These are phyloP conservation scores for Lutraria lutraria DNA, from an alignment of 2,888 invertebrate species.

Conservation along the genomic window DNA sequence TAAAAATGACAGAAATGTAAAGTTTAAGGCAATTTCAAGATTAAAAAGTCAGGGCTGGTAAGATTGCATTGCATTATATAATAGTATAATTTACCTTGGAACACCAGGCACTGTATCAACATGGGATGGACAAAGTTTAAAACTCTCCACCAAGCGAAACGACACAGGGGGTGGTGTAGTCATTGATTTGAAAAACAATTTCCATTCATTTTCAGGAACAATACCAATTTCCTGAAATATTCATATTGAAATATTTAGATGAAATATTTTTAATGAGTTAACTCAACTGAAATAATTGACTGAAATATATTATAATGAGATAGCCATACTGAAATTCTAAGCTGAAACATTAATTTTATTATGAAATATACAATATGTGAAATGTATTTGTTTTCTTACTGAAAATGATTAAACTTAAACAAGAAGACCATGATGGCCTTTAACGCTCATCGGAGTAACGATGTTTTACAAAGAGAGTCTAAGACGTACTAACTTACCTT, in stretches of 20 bases:
- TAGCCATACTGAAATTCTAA: neutral
- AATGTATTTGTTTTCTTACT: no score
- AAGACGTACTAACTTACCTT: neutral
- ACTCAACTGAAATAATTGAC: neutral
- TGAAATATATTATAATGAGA: neutral
- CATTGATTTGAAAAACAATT: slow-evolving; percentile 52
- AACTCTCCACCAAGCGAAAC: slow-evolving; percentile 58
- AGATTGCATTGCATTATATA: no score
- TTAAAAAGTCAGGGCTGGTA: no score
- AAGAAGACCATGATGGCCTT: no score
- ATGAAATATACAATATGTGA: neutral
- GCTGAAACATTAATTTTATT: neutral
- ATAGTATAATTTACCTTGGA: slow-evolving; percentile 51
- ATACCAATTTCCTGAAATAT: slow-evolving; percentile 54
- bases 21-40: no score
- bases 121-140: slow-evolving; percentile 54
- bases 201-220: slow-evolving; percentile 63
- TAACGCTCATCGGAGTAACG: no score
- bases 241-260: neutral
- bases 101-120: slow-evolving; percentile 64
- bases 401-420: no score
- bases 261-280: neutral
- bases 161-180: slow-evolving; percentile 43
- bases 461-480: no score
- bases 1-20: no score